Evolutionary conservation across 2,113 vertebrate genomes (phyloP).

Genomic region (Penelope pileata): DNA sequence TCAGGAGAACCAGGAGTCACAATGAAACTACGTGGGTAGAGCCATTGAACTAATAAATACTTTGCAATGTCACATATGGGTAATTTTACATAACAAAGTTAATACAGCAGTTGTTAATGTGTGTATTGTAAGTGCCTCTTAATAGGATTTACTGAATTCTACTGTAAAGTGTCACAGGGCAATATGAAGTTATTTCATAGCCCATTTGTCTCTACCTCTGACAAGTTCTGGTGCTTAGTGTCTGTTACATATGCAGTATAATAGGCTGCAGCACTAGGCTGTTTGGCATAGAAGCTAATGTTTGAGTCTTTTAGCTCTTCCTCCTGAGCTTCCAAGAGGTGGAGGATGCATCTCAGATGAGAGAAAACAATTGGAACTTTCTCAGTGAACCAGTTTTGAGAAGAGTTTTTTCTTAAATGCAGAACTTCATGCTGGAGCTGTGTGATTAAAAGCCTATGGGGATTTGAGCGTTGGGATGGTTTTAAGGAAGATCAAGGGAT

Average conservation of each 20-base stretch:
- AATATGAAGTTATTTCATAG: neutral
- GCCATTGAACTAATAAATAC: neutral
- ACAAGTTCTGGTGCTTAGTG: neutral
- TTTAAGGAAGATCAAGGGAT: slow-evolving; percentile 69
- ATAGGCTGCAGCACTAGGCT: neutral
- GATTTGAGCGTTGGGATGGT: slow-evolving; percentile 27
- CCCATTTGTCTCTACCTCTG: neutral
- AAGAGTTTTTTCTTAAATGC: neutral
- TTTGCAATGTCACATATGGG: fast-evolving
- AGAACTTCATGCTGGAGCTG: neutral
- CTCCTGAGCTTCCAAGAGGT: neutral
- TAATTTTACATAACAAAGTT: neutral
- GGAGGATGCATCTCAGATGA: neutral
- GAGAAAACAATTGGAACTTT: slow-evolving; percentile 26
- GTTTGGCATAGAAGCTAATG: neutral
- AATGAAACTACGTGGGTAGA: neutral
- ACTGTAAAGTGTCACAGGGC: neutral
- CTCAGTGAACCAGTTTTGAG: slow-evolving; percentile 56
- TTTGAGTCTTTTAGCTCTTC: neutral
- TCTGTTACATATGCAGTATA: neutral
- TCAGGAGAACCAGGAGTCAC: neutral
- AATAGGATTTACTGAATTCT: neutral
- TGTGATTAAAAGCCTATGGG: slow-evolving; percentile 52
- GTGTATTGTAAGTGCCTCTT: neutral
- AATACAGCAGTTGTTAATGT: neutral